These are phyloP conservation scores for Montipora capitata DNA, from an alignment of 92 coral and sea anemone species.

Conservation along the genomic window DNA sequence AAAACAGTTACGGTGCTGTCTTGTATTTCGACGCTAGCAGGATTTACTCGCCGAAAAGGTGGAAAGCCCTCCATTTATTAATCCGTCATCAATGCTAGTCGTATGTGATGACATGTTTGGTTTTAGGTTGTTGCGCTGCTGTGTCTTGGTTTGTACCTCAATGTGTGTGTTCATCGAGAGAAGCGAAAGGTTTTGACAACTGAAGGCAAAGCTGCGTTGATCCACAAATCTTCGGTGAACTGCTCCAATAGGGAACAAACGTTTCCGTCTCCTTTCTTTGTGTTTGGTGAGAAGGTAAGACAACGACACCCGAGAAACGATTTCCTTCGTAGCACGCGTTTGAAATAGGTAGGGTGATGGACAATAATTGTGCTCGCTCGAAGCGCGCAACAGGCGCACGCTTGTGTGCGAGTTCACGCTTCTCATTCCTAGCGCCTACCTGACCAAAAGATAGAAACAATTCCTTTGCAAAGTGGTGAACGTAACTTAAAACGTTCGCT, in stretches of 20 bases:
- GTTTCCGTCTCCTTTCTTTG: slow-evolving; percentile 98
- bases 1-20: slow-evolving; percentile 90
- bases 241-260: slow-evolving; percentile 96
- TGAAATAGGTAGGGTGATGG: too few relatives aligned
- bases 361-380: too few relatives aligned
- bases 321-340: too few relatives aligned
- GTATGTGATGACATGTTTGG: background rate
- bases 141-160: slow-evolving; percentile 95
- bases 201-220: slow-evolving; percentile 98
- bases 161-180: slow-evolving; percentile 97
- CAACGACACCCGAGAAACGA: background rate
- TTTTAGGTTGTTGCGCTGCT: slow-evolving; percentile 93
- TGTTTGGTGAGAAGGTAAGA: slow-evolving; percentile 96
- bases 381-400: too few relatives aligned
- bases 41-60: too few relatives aligned
- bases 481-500: too few relatives aligned
- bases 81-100: too few relatives aligned
- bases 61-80: too few relatives aligned
- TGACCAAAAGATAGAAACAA: too few relatives aligned
- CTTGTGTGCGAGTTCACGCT: too few relatives aligned
- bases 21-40: slow-evolving; percentile 41
- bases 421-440: too few relatives aligned
- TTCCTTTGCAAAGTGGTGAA: too few relatives aligned
- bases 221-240: slow-evolving; percentile 98
- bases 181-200: slow-evolving; percentile 97